Conservation (phyloP, 2,888 invertebrate genomes). For the Camponotus fellah region DNA sequence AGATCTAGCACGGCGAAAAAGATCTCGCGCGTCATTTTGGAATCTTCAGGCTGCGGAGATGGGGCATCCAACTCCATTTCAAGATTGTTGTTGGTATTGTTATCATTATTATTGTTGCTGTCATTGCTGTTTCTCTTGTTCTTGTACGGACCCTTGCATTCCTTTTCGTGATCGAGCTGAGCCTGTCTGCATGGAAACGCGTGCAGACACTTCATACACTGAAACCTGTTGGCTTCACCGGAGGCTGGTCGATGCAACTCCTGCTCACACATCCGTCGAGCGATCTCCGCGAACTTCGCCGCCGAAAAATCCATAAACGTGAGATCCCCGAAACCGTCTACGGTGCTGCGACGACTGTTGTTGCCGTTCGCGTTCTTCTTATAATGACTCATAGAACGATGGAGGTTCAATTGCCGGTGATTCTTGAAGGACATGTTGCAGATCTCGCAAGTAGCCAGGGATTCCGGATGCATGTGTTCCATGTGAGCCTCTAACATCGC, state of each 20-base stretch:
- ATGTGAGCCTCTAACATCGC: constrained; percentile 89
- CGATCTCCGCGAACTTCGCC: constrained; percentile 93
- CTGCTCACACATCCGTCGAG: constrained; percentile 91
- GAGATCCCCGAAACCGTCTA: constrained; percentile 90
- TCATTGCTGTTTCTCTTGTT: constrained; percentile 80
- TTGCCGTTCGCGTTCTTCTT: constrained; percentile 74
- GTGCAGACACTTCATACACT: constrained; percentile 90
- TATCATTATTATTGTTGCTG: constrained; percentile 38
- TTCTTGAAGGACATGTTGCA: constrained; percentile 93
- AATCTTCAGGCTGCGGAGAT: constrained; percentile 86
- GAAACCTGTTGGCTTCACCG: constrained; percentile 88
- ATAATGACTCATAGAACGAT: constrained; percentile 89
- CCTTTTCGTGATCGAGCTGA: constrained; percentile 90
- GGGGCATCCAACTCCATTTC: constrained; percentile 6
- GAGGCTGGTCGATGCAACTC: constrained; percentile 88
- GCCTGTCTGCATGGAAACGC: constrained; percentile 92
- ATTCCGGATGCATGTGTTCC: constrained; percentile 90
- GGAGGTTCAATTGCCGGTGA: constrained; percentile 90
- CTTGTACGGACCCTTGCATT: constrained; percentile 85
- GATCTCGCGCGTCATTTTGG: constrained; percentile 90
- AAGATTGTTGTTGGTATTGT: constrained; percentile 47
- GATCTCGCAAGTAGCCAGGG: constrained; percentile 90
- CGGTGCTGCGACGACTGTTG: constrained; percentile 85
- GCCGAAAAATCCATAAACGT: constrained; percentile 93
- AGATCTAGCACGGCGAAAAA: constrained; percentile 94